phyloP scores from a whole-genome alignment of 2,888 invertebrate species.

The Xylocampa areola region DNA sequence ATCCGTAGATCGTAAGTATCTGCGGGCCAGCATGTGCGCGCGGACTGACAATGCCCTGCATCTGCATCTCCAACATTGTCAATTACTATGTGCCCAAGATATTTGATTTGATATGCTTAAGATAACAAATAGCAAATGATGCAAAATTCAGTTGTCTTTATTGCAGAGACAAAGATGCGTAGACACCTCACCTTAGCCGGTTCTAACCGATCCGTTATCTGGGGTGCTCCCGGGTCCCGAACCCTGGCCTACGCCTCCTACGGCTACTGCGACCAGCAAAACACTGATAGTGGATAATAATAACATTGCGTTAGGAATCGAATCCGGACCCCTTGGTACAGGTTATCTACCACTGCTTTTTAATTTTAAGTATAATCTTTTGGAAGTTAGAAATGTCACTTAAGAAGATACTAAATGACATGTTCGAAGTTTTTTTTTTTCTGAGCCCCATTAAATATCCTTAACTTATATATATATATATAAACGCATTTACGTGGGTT shows the following conservation, averaged over 20 bases:
- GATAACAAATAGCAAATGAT: conserved; percentile 39
- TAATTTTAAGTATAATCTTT: not conserved
- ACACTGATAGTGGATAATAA: conserved; percentile 48
- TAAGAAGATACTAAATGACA: no score
- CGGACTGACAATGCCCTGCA: no score
- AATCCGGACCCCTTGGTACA: conserved; percentile 32
- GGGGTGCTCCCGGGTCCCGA: conserved; percentile 42
- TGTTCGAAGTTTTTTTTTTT: no score
- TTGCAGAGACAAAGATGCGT: conserved; percentile 21
- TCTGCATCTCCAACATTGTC: no score
- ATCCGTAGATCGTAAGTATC: no score
- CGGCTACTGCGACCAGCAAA: no score
- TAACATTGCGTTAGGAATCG: conserved; percentile 38
- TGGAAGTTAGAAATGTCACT: conserved; percentile 10
- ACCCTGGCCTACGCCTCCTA: conserved; percentile 46
- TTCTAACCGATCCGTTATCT: conserved; percentile 45
- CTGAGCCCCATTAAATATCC: no score
- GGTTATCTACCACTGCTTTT: conserved; percentile 29
- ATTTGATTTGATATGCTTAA: no score
- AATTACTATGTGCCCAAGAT: no score
- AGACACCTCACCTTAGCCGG: conserved; percentile 37
- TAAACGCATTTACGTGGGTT: no score
- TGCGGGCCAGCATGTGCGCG: no score
- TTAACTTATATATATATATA: no score
- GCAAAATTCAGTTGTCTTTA: conserved; percentile 24